Evolutionary conservation across 2,888 invertebrate species (phyloP).

Genomic region (Cryptosula pallasiana): DNA sequence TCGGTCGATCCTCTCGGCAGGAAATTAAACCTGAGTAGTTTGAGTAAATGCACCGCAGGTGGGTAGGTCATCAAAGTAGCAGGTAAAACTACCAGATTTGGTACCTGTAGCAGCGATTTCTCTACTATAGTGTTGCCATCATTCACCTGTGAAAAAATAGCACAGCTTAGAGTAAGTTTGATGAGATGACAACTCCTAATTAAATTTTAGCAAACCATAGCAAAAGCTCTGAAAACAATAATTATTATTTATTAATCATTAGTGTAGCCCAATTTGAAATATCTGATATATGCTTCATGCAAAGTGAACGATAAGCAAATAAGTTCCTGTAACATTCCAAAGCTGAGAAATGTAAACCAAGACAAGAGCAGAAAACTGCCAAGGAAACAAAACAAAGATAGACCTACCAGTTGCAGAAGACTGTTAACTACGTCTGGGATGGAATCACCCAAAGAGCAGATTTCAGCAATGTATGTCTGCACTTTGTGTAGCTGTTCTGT

Average conservation of each 20-base stretch:
- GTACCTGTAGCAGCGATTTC: neutral
- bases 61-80: neutral
- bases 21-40: slow-evolving; percentile 15
- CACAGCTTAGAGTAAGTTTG: no score
- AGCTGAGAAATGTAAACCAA: no score
- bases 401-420: slow-evolving; percentile 3
- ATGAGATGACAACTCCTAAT: no score
- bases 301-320: no score
- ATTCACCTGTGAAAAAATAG: neutral
- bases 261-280: no score
- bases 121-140: neutral
- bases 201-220: no score
- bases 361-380: no score
- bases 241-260: no score
- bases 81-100: slow-evolving; percentile 1
- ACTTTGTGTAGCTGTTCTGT: neutral
- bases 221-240: no score
- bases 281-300: no score
- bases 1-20: slow-evolving; percentile 6
- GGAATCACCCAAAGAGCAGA: neutral
- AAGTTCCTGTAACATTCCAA: no score
- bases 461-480: neutral
- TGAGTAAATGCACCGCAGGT: neutral
- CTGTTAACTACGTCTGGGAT: neutral
- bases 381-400: no score